phyloP scores from a whole-genome alignment of 1,140 invertebrate genomes.

The Caenorhabditis remanei region DNA sequence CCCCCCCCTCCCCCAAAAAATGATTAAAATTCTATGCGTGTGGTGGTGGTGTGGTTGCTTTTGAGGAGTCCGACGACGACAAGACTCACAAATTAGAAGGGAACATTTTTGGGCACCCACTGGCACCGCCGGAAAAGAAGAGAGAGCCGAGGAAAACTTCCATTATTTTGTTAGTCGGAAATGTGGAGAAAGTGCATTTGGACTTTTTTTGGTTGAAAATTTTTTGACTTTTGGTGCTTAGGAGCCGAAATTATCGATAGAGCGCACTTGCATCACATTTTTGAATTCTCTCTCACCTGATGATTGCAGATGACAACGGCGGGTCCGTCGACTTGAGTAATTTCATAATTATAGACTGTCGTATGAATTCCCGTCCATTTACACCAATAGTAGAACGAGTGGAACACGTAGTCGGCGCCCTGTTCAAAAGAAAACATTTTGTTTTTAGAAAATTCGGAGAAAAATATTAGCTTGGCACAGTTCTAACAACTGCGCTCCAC shows the following conservation, averaged over 20 bases:
- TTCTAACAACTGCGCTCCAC: no score
- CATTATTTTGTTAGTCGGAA: no score
- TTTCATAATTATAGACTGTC: constrained; percentile 14
- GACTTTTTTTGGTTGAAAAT: neutral
- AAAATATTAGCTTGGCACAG: neutral
- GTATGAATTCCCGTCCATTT: constrained; percentile 41
- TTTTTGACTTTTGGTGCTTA: constrained; percentile 6
- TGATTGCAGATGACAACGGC: constrained; percentile 38
- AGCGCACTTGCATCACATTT: no score
- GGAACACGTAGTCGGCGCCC: constrained; percentile 45
- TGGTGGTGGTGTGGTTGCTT: neutral
- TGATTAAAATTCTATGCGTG: constrained; percentile 53
- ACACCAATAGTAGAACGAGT: constrained; percentile 38
- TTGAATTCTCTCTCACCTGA: neutral
- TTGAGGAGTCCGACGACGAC: neutral
- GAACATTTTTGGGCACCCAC: neutral
- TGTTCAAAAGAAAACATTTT: no score
- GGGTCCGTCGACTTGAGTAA: constrained; percentile 3
- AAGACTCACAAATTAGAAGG: neutral
- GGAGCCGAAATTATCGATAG: no score
- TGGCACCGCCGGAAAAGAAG: neutral
- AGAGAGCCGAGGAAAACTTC: neutral
- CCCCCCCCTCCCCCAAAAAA: neutral
- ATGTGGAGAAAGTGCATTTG: neutral
- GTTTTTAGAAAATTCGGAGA: no score